Percentiles rank a stretch among this genome's conserved stretches.
These are phyloP conservation scores for Pogonus chalceus DNA, from an alignment of 1,140 invertebrate species.

Conservation along the genomic window DNA sequence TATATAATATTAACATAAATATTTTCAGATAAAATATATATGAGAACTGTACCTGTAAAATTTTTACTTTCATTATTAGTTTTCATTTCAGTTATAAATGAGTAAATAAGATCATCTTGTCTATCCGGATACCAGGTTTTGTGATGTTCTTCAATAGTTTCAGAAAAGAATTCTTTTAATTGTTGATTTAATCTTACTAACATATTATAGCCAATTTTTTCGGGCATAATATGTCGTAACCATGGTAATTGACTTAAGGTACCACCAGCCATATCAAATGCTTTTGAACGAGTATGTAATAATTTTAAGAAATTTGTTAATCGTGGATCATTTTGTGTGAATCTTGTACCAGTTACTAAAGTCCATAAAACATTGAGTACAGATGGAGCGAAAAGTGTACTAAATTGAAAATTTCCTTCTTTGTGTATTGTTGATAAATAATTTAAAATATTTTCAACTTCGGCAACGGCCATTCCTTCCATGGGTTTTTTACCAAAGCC, in stretches of 20 bases:
- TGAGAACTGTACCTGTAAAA: slow-evolving; percentile 52
- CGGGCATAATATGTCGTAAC: slow-evolving; percentile 55
- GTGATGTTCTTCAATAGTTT: slow-evolving; percentile 51
- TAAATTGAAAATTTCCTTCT: slow-evolving; percentile 30
- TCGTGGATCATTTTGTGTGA: slow-evolving; percentile 39
- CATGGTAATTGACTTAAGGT: slow-evolving; percentile 56
- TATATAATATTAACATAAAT: slow-evolving; percentile 12
- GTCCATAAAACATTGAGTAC: slow-evolving; percentile 70
- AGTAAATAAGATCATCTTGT: slow-evolving; percentile 63
- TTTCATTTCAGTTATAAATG: slow-evolving; percentile 60
- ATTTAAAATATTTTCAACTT: slow-evolving; percentile 43
- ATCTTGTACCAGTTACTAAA: slow-evolving; percentile 50
- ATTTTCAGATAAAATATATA: slow-evolving; percentile 12
- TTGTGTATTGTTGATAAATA: slow-evolving; percentile 33
- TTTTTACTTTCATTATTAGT: slow-evolving; percentile 32
- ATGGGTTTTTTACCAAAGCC: slow-evolving; percentile 66
- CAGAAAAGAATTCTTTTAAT: slow-evolving; percentile 45
- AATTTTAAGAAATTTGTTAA: slow-evolving; percentile 50
- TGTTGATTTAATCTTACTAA: slow-evolving; percentile 52
- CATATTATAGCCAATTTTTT: slow-evolving; percentile 54
- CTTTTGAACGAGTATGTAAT: slow-evolving; percentile 48
- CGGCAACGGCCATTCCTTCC: slow-evolving; percentile 58
- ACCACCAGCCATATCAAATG: slow-evolving; percentile 62
- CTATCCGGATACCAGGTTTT: slow-evolving; percentile 36
- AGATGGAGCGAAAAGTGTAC: slow-evolving; percentile 42